These are phyloP conservation scores for Drosophila subpulchrella DNA, from an alignment of 1,140 invertebrate genomes.

Conservation along the genomic window DNA sequence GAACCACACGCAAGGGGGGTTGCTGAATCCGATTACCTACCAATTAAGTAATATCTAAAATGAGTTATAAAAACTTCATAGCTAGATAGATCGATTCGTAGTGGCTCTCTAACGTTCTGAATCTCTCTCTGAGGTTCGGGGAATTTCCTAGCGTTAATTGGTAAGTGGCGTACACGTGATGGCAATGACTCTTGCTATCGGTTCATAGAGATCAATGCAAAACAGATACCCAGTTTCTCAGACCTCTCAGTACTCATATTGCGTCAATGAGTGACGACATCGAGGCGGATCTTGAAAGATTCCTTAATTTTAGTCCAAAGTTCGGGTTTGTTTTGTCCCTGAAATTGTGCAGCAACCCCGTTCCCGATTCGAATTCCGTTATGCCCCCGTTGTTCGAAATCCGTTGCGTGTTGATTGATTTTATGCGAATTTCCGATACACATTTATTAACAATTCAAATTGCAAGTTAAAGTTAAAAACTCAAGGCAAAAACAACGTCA, in stretches of 20 bases:
- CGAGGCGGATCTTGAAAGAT: conserved; percentile 25
- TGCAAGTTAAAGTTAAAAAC: conserved; percentile 35
- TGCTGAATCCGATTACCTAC: neutral
- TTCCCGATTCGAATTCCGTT: conserved; percentile 62
- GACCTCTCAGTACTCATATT: neutral
- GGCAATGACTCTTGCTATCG: conserved; percentile 63
- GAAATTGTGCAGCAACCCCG: conserved; percentile 76
- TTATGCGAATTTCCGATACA: conserved; percentile 54
- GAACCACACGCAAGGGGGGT: neutral
- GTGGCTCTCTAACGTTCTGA: conserved; percentile 2
- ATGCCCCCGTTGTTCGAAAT: conserved; percentile 26
- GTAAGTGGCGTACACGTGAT: conserved; percentile 60
- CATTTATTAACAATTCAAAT: conserved; percentile 78
- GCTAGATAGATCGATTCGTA: neutral
- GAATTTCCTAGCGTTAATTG: conserved; percentile 68
- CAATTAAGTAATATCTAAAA: conserved; percentile 29
- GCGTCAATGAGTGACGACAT: conserved; percentile 12
- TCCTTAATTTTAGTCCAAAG: conserved; percentile 8
- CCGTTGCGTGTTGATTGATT: conserved; percentile 54
- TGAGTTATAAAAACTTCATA: neutral
- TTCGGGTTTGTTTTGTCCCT: conserved; percentile 51
- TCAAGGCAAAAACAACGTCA: conserved; percentile 23
- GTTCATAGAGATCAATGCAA: conserved; percentile 61
- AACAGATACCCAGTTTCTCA: conserved; percentile 15
- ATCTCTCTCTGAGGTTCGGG: conserved; percentile 26